Percentiles rank a stretch among this genome's conserved stretches.
Evolutionary conservation across 2,113 vertebrate genomes (phyloP).

Genomic region (Megaleporinus macrocephalus): DNA sequence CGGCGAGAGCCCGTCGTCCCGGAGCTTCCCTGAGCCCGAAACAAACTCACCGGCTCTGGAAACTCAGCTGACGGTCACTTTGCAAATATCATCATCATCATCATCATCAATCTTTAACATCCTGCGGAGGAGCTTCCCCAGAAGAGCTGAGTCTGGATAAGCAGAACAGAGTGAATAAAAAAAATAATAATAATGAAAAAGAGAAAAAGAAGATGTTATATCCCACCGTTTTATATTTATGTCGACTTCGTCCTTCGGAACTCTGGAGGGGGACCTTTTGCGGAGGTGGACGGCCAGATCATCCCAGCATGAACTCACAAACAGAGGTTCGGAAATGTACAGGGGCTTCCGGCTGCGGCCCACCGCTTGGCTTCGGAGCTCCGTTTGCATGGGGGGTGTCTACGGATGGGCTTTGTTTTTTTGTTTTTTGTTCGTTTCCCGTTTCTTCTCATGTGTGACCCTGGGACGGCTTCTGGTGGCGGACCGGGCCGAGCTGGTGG

Average conservation of each 20-base stretch:
- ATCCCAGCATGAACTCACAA: conserved; percentile 18
- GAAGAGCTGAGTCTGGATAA: conserved; percentile 45
- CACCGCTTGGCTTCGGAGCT: conserved; percentile 13
- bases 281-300: not conserved
- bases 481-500: not conserved
- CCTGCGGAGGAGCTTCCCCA: conserved; percentile 36
- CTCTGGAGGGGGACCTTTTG: not conserved
- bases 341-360: not conserved
- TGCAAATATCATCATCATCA: conserved; percentile 41
- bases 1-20: not conserved
- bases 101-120: not conserved
- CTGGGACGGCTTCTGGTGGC: conserved; percentile 7
- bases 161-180: conserved; percentile 39
- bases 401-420: not conserved
- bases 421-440: not conserved
- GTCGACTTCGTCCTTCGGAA: conserved; percentile 13
- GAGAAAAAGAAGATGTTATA: not conserved
- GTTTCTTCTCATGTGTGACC: conserved; percentile 19
- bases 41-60: conserved; percentile 51
- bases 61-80: conserved; percentile 49
- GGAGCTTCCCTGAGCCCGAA: conserved; percentile 33
- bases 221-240: conserved; percentile 33
- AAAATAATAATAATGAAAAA: not conserved
- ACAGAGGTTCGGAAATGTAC: not conserved
- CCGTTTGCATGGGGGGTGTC: conserved; percentile 19